Percentiles rank a stretch among this genome's conserved stretches.
Evolutionary conservation across 2,797 vertebrate genomes (phyloP).

Genomic region (Dryobates pubescens): DNA sequence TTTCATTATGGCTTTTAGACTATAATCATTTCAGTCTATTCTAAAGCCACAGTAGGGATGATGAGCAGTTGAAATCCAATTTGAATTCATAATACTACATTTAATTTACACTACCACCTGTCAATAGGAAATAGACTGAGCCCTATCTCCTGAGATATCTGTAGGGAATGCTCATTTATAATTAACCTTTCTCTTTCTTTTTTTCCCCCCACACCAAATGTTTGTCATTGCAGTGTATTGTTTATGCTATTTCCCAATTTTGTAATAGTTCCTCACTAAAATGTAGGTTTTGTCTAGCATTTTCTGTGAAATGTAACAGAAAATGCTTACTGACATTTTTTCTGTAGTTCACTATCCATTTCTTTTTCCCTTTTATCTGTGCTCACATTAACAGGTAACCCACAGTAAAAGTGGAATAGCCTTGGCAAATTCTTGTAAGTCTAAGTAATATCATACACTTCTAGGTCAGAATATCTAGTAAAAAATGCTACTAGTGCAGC

Average conservation of each 20-base stretch:
- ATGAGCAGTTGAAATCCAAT: constrained; percentile 76
- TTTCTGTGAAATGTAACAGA: constrained; percentile 54
- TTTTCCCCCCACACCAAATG: neutral
- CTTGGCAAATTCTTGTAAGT: neutral
- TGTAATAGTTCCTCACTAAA: constrained; percentile 51
- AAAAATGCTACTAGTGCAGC: neutral
- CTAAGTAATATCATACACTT: neutral
- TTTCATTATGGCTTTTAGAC: constrained; percentile 66
- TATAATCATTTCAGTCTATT: constrained; percentile 61
- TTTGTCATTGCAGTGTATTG: constrained; percentile 55
- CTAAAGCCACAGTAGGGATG: constrained; percentile 65
- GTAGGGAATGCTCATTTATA: constrained; percentile 73
- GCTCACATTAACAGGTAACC: neutral
- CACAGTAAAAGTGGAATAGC: neutral
- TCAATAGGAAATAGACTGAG: constrained; percentile 76
- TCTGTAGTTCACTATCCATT: constrained; percentile 21
- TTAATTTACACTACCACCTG: constrained; percentile 79
- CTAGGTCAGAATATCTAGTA: neutral
- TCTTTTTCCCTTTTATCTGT: neutral
- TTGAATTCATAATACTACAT: constrained; percentile 77
- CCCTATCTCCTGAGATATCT: constrained; percentile 63
- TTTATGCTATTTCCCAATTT: constrained; percentile 62
- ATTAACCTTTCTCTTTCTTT: constrained; percentile 64
- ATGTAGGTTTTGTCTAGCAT: constrained; percentile 59
- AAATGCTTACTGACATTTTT: constrained; percentile 40